A percentile compares a stretch with the other conserved stretches of the same genome.
Evolutionary conservation across 2,797 vertebrate species (phyloP).

Genomic region (Chelon labrosus): DNA sequence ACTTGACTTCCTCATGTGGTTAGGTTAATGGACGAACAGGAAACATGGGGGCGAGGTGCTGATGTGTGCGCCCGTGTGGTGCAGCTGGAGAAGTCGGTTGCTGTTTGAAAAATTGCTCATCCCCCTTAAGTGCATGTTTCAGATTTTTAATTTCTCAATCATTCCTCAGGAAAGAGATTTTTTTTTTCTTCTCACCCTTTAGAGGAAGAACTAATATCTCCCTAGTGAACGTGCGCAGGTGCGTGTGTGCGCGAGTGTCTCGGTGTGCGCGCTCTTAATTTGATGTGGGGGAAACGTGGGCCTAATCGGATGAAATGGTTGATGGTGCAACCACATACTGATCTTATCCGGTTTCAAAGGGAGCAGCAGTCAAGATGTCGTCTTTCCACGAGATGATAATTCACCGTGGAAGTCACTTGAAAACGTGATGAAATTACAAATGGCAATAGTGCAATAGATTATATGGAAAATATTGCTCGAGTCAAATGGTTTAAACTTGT

Average conservation of each 20-base stretch:
- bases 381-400: slow-evolving; percentile 64
- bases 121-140: slow-evolving; percentile 23
- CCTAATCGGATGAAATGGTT: slow-evolving; percentile 53
- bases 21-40: slow-evolving; percentile 75
- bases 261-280: slow-evolving; percentile 11
- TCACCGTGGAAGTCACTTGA: slow-evolving; percentile 36
- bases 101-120: slow-evolving; percentile 35
- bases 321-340: slow-evolving; percentile 63
- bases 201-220: slow-evolving; percentile 30
- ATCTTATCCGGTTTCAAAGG: slow-evolving; percentile 50
- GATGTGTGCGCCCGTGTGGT: slow-evolving; percentile 30
- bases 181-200: background rate
- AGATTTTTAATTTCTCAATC: slow-evolving; percentile 42
- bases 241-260: background rate
- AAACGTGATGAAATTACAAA: slow-evolving; percentile 56
- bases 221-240: background rate
- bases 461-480: slow-evolving; percentile 41
- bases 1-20: slow-evolving; percentile 67
- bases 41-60: slow-evolving; percentile 60
- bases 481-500: slow-evolving; percentile 25
- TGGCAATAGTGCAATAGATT: slow-evolving; percentile 36
- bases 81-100: slow-evolving; percentile 22
- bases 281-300: slow-evolving; percentile 41
- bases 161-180: slow-evolving; percentile 18
- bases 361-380: slow-evolving; percentile 23